Evolutionary conservation across 2,797 vertebrate species (phyloP), one percentile per base, ranked within the genome.

Genomic region (Lacerta agilis): DNA sequence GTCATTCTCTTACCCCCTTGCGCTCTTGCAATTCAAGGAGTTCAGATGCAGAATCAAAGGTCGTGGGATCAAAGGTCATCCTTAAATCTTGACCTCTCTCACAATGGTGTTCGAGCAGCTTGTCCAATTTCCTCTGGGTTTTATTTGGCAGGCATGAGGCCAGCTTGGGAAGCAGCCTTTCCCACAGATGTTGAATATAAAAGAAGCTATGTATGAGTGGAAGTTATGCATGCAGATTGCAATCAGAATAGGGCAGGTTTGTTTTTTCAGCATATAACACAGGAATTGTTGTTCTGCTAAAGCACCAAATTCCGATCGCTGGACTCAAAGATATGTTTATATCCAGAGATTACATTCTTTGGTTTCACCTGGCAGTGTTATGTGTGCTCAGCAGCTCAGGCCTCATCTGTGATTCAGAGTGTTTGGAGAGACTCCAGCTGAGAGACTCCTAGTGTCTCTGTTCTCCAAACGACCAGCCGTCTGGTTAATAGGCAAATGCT

Each of bases 121-220:
- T 92, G 90, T 77, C 49, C 91, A 94, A 94, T 95, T 95, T 95
- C 95, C 95, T 95, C 93, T 87, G 88, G 76, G 92, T 91, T 95
- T 95, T 95, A 92, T 94, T 95, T 93, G 93, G 91, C 93, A 93
- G 91, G 85, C 90, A 91, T 90, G 91, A 91, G 91, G 92, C 94
- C 94, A 92, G 94, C 91, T 90, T 91, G 93, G 92, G 94, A 94
- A 95, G 89, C 91, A 88, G 92, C 85, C 88, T 94, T 95, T 91
- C 92, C 94, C 94, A 92, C 94, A 94, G 94, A 93, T 95, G 94
- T 95, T 93, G 90, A 82, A 83, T 27, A 94, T 73, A 91, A 95
- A 94, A 93, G 86, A 90, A 93, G 73, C 85, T 92, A 88, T 95
- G 95, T 94, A 83, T 84, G 92, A 86, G 87, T 85, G 87, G 1